phyloP scores from a whole-genome alignment of 1,140 invertebrate species.

The Drosophila asahinai region DNA sequence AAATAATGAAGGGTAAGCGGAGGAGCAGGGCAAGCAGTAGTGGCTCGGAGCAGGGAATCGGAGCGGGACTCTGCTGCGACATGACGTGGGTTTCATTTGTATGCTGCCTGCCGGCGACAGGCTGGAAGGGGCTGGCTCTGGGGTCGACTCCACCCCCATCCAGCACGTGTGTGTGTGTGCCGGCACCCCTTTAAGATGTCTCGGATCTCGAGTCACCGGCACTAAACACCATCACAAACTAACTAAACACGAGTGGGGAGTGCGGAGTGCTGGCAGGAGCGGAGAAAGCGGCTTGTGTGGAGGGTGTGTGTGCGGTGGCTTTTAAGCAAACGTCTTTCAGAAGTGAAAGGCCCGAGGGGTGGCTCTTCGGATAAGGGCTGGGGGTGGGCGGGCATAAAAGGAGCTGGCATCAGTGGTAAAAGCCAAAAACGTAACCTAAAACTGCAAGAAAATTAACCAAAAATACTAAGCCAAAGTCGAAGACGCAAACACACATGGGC shows the following conservation, averaged over 20 bases:
- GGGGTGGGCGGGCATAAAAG: slow-evolving; percentile 25
- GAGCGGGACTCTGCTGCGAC: slow-evolving; percentile 48
- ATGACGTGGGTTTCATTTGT: slow-evolving; percentile 77
- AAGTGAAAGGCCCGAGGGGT: slow-evolving; percentile 73
- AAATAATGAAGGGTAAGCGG: slow-evolving; percentile 70
- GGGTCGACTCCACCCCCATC: slow-evolving; percentile 21
- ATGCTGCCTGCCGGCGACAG: slow-evolving; percentile 76
- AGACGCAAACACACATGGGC: slow-evolving; percentile 57
- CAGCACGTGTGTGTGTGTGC: slow-evolving; percentile 23
- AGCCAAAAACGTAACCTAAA: slow-evolving; percentile 84
- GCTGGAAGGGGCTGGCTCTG: slow-evolving; percentile 23
- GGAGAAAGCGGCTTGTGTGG: slow-evolving; percentile 13
- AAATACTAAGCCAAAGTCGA: slow-evolving; percentile 83
- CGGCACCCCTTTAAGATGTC: slow-evolving; percentile 79
- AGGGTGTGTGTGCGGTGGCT: slow-evolving; percentile 61
- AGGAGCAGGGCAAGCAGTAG: slow-evolving; percentile 1
- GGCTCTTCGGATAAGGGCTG: slow-evolving; percentile 17
- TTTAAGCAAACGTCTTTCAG: slow-evolving; percentile 81
- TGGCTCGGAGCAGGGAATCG: slow-evolving; percentile 7
- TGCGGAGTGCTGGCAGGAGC: background rate
- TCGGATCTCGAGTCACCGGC: slow-evolving; percentile 53
- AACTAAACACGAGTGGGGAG: slow-evolving; percentile 66
- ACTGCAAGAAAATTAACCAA: slow-evolving; percentile 84
- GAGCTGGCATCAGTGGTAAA: slow-evolving; percentile 70
- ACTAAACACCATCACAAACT: slow-evolving; percentile 82